Conservation (phyloP, 2,113 vertebrate species). For the Etia nguti region DNA sequence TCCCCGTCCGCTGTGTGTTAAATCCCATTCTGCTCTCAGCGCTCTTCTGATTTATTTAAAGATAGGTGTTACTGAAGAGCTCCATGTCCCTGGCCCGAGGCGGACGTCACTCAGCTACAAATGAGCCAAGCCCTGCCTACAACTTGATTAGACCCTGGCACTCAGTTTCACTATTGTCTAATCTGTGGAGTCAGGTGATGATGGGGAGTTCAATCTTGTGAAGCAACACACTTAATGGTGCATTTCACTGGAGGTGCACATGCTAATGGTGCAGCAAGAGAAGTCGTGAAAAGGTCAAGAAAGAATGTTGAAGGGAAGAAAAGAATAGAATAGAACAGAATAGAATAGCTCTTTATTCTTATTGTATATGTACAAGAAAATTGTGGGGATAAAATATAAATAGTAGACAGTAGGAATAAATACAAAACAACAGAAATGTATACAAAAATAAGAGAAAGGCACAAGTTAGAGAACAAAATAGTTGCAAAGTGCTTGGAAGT, state of each 20-base stretch:
- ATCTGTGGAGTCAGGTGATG: conserved; percentile 48
- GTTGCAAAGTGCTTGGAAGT: background rate
- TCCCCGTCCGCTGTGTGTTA: background rate
- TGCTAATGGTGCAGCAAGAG: background rate
- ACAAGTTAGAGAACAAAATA: background rate
- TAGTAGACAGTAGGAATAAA: background rate
- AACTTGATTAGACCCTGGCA: conserved; percentile 42
- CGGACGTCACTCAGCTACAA: background rate
- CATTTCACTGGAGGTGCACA: background rate
- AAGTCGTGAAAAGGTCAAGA: background rate
- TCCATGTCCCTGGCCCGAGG: conserved; percentile 15
- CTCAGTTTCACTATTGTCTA: conserved; percentile 38
- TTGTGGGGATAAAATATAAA: background rate
- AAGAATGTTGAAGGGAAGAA: background rate
- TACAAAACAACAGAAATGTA: background rate
- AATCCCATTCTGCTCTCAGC: background rate
- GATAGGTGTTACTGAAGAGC: conserved; percentile 22
- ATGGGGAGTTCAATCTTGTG: conserved; percentile 23
- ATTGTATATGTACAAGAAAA: background rate
- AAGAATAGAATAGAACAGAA: background rate
- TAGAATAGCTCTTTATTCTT: background rate
- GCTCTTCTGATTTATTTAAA: conserved; percentile 24
- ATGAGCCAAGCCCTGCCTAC: background rate
- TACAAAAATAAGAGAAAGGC: background rate
- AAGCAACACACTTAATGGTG: background rate